A percentile compares a stretch with the other conserved stretches of the same genome.
Conservation (phyloP, 2,113 vertebrate species). For the Chaenocephalus aceratus region DNA sequence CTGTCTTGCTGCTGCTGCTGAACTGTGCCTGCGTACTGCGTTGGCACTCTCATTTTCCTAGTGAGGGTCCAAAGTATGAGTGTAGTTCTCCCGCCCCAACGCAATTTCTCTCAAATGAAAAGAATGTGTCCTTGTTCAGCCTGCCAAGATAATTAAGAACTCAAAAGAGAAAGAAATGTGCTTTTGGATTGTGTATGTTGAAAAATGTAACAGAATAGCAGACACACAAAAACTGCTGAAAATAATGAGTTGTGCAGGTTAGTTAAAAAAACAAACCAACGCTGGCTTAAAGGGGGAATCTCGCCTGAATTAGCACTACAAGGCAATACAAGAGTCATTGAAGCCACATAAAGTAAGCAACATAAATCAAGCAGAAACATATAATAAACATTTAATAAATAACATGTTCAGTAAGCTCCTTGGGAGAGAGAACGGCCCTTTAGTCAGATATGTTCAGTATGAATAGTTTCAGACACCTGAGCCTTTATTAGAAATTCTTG, state of each 20-base stretch:
- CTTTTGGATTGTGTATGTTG: not conserved
- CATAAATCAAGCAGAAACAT: too few species aligned
- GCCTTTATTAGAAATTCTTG: too few species aligned
- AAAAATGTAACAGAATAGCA: not conserved
- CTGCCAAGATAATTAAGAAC: constrained; percentile 6
- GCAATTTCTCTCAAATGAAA: constrained; percentile 14
- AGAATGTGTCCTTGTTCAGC: constrained; percentile 20
- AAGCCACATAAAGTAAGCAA: too few species aligned
- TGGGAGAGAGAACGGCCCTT: too few species aligned
- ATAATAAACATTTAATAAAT: too few species aligned
- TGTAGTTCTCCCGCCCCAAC: constrained; percentile 1
- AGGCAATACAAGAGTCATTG: not conserved
- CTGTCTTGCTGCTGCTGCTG: constrained; percentile 13
- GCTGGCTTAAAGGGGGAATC: not conserved
- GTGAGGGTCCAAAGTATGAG: constrained; percentile 6
- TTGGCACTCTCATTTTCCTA: not conserved
- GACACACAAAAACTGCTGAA: not conserved
- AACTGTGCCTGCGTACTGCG: constrained; percentile 8
- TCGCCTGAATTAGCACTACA: not conserved
- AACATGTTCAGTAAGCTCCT: too few species aligned
- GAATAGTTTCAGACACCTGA: too few species aligned
- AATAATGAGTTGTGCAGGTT: not conserved
- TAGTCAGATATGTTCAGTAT: too few species aligned
- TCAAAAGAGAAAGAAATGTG: not conserved
- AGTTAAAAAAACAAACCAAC: not conserved